Evolutionary conservation across 2,888 invertebrate genomes (phyloP).

Genomic region (Leptinotarsa tumamoca): DNA sequence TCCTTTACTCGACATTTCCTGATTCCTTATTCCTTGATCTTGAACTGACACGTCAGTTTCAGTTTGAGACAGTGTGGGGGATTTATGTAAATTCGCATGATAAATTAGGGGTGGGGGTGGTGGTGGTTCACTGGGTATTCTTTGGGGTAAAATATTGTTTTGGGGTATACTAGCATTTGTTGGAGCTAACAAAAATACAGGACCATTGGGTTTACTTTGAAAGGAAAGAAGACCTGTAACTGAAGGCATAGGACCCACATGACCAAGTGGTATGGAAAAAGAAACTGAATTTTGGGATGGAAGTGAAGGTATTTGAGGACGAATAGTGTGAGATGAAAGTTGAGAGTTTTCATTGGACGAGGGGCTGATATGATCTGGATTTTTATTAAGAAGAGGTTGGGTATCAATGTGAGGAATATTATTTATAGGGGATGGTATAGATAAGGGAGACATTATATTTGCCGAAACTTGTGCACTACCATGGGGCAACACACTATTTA

Average conservation of each 20-base stretch:
- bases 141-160: background rate
- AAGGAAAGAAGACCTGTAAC: background rate
- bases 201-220: background rate
- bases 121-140: background rate
- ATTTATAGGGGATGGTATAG: background rate
- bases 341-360: no score
- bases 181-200: background rate
- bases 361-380: background rate
- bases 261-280: background rate
- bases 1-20: background rate
- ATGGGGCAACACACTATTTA: slow-evolving; percentile 1
- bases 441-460: background rate
- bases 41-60: background rate
- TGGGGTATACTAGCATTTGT: background rate
- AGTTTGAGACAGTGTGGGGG: background rate
- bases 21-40: background rate
- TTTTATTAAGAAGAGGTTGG: background rate
- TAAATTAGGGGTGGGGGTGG: slow-evolving; percentile 1
- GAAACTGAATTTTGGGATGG: background rate
- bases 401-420: background rate
- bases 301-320: background rate
- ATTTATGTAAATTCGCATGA: background rate
- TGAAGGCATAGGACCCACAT: slow-evolving; percentile 3
- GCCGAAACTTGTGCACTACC: background rate
- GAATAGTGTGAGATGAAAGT: background rate